These are phyloP conservation scores for Caenorhabditis latens DNA, from an alignment of 1,140 invertebrate genomes.

Conservation along the genomic window DNA sequence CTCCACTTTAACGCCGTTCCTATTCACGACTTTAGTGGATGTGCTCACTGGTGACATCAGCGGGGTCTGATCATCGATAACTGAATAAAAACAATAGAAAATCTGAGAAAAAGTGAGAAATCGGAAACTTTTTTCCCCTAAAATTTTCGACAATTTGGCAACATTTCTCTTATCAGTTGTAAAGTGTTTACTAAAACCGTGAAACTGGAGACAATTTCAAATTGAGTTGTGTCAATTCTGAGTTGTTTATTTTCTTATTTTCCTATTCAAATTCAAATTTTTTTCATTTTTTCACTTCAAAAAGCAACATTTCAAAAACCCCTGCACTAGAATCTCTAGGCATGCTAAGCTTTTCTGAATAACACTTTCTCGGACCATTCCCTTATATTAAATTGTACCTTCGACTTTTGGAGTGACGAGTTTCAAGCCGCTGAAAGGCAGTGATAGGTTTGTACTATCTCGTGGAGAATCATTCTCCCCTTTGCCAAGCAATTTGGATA, in stretches of 20 bases:
- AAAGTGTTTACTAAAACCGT: background rate
- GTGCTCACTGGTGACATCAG: conserved; percentile 43
- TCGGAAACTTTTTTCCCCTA: background rate
- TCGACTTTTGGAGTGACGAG: conserved; percentile 26
- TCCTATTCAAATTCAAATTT: too few species aligned
- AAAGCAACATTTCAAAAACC: too few species aligned
- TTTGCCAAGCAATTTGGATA: background rate
- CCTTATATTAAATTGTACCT: conserved; percentile 3
- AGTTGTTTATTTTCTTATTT: too few species aligned
- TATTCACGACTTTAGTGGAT: background rate
- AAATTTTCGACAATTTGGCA: background rate
- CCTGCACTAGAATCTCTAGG: too few species aligned
- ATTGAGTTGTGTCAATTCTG: too few species aligned
- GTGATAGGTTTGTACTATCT: background rate
- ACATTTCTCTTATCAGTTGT: conserved; percentile 12
- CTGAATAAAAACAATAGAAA: background rate
- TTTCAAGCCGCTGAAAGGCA: conserved; percentile 10
- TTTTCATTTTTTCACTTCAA: too few species aligned
- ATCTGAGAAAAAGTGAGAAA: background rate
- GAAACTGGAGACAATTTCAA: background rate
- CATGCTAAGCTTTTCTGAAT: too few species aligned
- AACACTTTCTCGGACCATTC: too few species aligned
- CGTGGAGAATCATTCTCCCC: background rate
- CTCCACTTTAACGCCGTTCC: background rate
- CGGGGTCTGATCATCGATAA: conserved; percentile 1